Evolutionary conservation across 2,113 vertebrate species (phyloP).

Genomic region (Bolborhynchus lineola): DNA sequence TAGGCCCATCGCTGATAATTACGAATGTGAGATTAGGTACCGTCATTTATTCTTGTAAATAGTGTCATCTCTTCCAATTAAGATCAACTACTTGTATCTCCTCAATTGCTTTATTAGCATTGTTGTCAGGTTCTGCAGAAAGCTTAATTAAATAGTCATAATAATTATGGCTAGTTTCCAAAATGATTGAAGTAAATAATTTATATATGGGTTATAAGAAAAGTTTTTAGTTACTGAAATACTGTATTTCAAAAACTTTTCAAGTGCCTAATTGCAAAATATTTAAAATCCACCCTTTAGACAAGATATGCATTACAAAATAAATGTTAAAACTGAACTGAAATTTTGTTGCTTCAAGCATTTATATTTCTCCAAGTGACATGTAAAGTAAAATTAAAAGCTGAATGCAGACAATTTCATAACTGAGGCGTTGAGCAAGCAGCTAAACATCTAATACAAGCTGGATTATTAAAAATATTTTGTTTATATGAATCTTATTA

Average conservation of each 20-base stretch:
- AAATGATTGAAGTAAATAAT: constrained; percentile 55
- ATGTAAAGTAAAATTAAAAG: not conserved
- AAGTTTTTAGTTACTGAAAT: constrained; percentile 25
- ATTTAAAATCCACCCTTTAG: not conserved
- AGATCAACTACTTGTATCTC: constrained; percentile 60
- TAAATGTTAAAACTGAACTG: not conserved
- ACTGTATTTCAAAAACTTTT: constrained; percentile 12
- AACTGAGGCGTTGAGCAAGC: not conserved
- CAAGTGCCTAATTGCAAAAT: not conserved
- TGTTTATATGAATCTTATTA: not conserved
- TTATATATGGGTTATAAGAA: constrained; percentile 22
- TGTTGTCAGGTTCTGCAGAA: constrained; percentile 65
- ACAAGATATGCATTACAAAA: not conserved
- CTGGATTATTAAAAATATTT: not conserved
- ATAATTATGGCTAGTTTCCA: constrained; percentile 64
- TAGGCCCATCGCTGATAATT: constrained; percentile 66
- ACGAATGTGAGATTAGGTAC: constrained; percentile 61
- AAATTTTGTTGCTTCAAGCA: not conserved
- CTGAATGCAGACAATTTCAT: not conserved
- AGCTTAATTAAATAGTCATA: constrained; percentile 70
- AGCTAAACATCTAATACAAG: not conserved
- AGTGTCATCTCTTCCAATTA: constrained; percentile 76
- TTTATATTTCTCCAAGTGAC: not conserved
- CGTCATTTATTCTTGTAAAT: constrained; percentile 72
- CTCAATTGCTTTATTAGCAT: constrained; percentile 65